Conservation (phyloP, 23 tunicate genomes). For the Ciona savignyi region DNA sequence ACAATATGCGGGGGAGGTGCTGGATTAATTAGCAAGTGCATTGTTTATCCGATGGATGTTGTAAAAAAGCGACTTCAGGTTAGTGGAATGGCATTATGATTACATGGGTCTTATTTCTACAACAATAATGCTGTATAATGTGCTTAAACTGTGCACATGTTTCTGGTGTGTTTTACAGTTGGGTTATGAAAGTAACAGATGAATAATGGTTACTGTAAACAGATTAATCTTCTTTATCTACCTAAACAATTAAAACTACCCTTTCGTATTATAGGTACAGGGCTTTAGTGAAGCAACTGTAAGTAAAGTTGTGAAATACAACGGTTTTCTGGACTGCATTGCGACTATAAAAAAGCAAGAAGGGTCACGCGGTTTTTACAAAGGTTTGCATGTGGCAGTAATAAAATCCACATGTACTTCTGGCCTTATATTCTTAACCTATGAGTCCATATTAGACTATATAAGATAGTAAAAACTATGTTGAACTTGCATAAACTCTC, state of each 20-base stretch:
- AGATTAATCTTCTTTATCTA: background rate
- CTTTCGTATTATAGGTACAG: slow-evolving; percentile 51
- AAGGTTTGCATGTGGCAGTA: slow-evolving; percentile 62
- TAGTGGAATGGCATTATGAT: background rate
- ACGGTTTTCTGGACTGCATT: slow-evolving; percentile 53
- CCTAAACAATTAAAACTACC: background rate
- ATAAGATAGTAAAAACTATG: too few relatives aligned
- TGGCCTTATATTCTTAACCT: slow-evolving; percentile 72
- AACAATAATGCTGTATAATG: too few relatives aligned
- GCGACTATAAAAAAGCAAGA: slow-evolving; percentile 31
- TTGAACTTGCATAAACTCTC: too few relatives aligned
- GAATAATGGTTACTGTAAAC: too few relatives aligned
- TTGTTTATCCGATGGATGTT: slow-evolving; percentile 77
- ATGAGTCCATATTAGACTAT: too few relatives aligned
- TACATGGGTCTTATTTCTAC: too few relatives aligned
- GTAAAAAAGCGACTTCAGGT: slow-evolving; percentile 85
- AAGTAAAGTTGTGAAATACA: slow-evolving; percentile 49
- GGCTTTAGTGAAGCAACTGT: slow-evolving; percentile 69
- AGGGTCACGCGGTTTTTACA: slow-evolving; percentile 68
- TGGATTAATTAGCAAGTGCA: slow-evolving; percentile 49
- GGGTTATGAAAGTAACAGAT: too few relatives aligned
- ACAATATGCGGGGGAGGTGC: slow-evolving; percentile 56
- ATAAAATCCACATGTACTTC: slow-evolving; percentile 63
- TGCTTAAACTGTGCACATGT: background rate
- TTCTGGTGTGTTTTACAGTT: background rate